Conservation (phyloP, 2,888 invertebrate species). For the Drosophila mayaguana region DNA sequence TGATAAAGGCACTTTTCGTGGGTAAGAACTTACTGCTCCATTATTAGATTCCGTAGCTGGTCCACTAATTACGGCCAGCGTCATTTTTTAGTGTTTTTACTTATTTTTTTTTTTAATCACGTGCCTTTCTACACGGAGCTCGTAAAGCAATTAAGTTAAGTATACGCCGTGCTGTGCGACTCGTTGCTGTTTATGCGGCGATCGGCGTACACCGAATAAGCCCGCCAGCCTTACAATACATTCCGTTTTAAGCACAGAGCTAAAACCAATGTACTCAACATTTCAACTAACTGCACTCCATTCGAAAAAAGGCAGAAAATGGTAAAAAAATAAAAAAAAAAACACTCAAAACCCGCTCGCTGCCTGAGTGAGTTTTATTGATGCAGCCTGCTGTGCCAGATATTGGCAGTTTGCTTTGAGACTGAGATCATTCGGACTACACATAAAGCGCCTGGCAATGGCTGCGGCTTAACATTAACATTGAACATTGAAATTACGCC, state of each 20-base stretch:
- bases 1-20: conserved; percentile 24
- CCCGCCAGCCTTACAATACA: conserved; percentile 57
- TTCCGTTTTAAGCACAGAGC: conserved; percentile 48
- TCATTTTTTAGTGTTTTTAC: conserved; percentile 38
- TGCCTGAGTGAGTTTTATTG: conserved; percentile 41
- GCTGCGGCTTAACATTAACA: conserved; percentile 63
- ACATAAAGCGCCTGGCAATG: conserved; percentile 62
- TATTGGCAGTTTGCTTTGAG: conserved; percentile 27
- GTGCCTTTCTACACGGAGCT: conserved; percentile 15
- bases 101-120: conserved; percentile 3
- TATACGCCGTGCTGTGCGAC: conserved; percentile 55
- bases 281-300: conserved; percentile 43
- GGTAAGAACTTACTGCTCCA: conserved; percentile 60
- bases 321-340: background rate
- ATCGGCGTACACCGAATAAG: conserved; percentile 65
- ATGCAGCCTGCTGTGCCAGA: conserved; percentile 25
- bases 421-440: conserved; percentile 41
- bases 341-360: conserved; percentile 63
- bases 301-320: conserved; percentile 25
- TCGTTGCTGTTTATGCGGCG: conserved; percentile 55
- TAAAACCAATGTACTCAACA: conserved; percentile 32
- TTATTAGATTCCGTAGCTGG: conserved; percentile 43
- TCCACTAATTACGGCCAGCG: conserved; percentile 55
- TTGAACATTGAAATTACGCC: conserved; percentile 66
- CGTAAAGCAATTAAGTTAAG: conserved; percentile 39